Conservation (phyloP, 2,113 vertebrate species). For the Pontoporia blainvillei region DNA sequence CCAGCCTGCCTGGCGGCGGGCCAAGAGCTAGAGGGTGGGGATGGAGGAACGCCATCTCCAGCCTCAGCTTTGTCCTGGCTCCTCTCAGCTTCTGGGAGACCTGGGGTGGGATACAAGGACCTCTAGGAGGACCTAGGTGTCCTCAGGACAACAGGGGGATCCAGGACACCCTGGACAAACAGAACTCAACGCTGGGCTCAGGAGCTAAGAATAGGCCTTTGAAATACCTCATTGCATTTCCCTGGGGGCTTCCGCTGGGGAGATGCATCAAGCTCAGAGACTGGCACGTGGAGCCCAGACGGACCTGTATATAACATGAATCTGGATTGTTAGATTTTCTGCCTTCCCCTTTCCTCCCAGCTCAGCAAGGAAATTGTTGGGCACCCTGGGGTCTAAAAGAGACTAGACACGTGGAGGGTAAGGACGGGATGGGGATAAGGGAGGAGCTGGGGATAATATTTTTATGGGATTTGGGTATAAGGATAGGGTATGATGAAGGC, state of each 20-base stretch:
- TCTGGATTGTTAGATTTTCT: neutral
- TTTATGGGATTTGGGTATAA: neutral
- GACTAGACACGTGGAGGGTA: neutral
- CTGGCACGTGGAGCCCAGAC: neutral
- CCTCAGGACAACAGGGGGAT: neutral
- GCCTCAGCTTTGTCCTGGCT: neutral
- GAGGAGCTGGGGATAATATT: neutral
- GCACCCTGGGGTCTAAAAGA: neutral
- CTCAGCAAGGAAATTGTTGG: neutral
- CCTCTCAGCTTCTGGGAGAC: neutral
- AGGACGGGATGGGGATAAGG: neutral
- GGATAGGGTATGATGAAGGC: neutral
- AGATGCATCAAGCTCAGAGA: constrained; percentile 17
- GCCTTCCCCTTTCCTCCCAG: constrained; percentile 16
- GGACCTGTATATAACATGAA: neutral
- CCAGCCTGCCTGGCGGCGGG: neutral
- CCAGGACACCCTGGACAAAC: neutral
- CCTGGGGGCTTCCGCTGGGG: neutral
- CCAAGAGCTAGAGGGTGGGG: neutral
- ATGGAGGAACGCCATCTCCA: neutral
- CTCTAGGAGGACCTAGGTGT: neutral
- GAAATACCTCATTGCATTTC: constrained; percentile 70
- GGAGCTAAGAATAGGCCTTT: constrained; percentile 33
- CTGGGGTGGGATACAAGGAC: neutral
- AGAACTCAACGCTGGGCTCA: constrained; percentile 28